Conservation (phyloP, 2,113 vertebrate species). For the Ahaetulla prasina region DNA sequence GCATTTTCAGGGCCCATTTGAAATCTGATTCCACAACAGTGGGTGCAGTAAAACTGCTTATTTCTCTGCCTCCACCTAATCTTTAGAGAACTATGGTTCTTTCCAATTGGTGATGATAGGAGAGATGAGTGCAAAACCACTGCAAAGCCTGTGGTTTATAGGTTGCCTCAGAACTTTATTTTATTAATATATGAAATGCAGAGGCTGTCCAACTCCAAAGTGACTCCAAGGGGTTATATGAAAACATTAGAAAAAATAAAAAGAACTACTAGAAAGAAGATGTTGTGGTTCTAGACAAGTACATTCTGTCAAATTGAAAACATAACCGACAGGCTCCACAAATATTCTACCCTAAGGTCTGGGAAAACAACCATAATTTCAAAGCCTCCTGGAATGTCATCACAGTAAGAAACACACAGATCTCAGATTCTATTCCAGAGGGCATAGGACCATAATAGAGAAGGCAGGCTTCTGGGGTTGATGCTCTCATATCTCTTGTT, state of each 20-base stretch:
- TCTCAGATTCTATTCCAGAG: not conserved
- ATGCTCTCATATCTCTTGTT: not conserved
- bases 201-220: not conserved
- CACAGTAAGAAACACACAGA: not conserved
- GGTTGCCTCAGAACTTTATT: not conserved
- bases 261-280: not conserved
- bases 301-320: not conserved
- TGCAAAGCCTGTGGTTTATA: not conserved
- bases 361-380: not conserved
- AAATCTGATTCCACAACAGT: not conserved
- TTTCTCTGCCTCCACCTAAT: not conserved
- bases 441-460: no score
- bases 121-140: not conserved
- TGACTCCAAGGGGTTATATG: not conserved
- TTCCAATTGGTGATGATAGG: not conserved
- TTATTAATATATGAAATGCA: not conserved
- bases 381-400: not conserved
- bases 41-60: not conserved
- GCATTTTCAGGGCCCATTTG: not conserved
- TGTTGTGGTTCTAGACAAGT: not conserved
- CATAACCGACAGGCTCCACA: not conserved
- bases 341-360: not conserved
- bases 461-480: not conserved
- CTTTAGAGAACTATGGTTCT: not conserved
- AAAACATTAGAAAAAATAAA: not conserved